phyloP scores from a whole-genome alignment of 2,797 vertebrate species.

The Sebastes iracundus region DNA sequence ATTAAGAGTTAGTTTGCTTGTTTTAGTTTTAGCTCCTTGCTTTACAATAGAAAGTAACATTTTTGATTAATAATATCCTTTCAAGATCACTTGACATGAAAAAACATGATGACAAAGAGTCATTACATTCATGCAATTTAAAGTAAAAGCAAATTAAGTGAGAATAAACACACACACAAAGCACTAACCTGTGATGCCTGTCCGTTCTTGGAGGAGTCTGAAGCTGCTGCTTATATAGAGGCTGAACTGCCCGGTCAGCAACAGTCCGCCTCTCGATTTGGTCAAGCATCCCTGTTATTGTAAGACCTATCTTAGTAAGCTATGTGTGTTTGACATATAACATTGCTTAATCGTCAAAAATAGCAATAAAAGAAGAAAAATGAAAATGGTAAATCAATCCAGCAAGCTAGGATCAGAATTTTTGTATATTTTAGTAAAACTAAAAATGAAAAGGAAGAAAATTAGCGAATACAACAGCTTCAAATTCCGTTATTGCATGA shows the following conservation, averaged over 20 bases:
- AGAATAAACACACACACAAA: conserved; percentile 23
- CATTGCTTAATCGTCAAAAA: background rate
- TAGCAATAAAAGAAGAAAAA: background rate
- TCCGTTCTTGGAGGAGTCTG: conserved; percentile 52
- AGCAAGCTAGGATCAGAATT: background rate
- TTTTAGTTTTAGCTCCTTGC: background rate
- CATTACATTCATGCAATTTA: background rate
- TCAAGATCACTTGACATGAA: background rate
- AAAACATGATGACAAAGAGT: background rate
- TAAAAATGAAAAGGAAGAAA: background rate
- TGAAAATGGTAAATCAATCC: background rate
- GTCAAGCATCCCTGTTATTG: conserved; percentile 73
- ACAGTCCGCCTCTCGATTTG: conserved; percentile 60
- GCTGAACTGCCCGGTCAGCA: conserved; percentile 60
- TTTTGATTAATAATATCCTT: background rate
- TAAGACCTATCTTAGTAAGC: conserved; percentile 38
- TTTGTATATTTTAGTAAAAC: background rate
- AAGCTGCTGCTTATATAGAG: conserved; percentile 70
- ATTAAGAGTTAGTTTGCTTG: background rate
- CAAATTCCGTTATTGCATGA: background rate
- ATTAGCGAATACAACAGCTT: background rate
- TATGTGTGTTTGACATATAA: conserved; percentile 27
- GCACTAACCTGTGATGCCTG: conserved; percentile 67
- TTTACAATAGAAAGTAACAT: background rate
- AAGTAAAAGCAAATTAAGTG: background rate